Evolutionary conservation across 2,888 invertebrate genomes (phyloP).

Genomic region (Rhagonycha lutea): DNA sequence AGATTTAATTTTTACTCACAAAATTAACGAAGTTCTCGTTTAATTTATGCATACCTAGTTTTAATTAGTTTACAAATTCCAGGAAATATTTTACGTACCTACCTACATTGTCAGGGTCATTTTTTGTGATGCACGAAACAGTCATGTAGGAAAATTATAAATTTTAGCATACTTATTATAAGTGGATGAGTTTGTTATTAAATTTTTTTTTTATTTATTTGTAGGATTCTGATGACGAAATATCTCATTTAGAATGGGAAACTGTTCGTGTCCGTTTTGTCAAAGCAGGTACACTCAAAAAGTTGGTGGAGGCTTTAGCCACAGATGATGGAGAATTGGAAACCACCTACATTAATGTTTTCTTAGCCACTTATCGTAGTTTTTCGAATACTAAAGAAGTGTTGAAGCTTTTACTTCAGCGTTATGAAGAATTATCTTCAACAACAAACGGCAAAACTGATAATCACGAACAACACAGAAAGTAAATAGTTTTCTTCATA

Average conservation of each 20-base stretch:
- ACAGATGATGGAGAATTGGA: slow-evolving; percentile 96
- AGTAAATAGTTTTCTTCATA: slow-evolving; percentile 56
- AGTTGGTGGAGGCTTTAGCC: slow-evolving; percentile 90
- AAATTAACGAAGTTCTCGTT: neutral
- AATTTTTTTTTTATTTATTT: slow-evolving; percentile 37
- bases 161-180: neutral
- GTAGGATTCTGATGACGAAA: slow-evolving; percentile 87
- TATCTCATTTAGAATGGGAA: slow-evolving; percentile 98
- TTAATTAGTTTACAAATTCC: neutral
- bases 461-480: slow-evolving; percentile 73
- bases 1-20: neutral
- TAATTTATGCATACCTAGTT: neutral
- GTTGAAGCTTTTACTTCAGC: slow-evolving; percentile 76
- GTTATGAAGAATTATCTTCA: slow-evolving; percentile 73
- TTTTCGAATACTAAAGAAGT: slow-evolving; percentile 89
- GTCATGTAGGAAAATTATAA: neutral
- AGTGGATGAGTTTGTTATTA: neutral
- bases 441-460: slow-evolving; percentile 59
- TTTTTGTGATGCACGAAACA: neutral
- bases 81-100: neutral
- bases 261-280: slow-evolving; percentile 93
- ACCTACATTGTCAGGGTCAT: neutral
- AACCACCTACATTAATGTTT: slow-evolving; percentile 96
- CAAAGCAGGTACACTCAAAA: slow-evolving; percentile 93
- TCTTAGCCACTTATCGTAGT: slow-evolving; percentile 91